phyloP scores from a whole-genome alignment of 2,797 vertebrate species.

The Rhincodon typus region DNA sequence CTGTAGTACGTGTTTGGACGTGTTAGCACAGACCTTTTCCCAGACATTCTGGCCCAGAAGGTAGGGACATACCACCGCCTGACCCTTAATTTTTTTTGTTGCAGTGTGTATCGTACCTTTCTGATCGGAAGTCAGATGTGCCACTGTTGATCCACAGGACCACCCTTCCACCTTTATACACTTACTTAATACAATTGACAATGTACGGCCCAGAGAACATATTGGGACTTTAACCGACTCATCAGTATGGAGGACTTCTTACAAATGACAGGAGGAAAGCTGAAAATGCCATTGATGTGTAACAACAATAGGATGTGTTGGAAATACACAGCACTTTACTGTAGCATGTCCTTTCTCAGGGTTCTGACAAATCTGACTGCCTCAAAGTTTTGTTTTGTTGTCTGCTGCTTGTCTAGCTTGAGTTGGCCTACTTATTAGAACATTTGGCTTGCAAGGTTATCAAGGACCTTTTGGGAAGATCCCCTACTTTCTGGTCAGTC shows the following conservation, averaged over 20 bases:
- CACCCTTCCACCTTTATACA: background rate
- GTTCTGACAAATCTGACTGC: background rate
- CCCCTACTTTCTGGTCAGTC: background rate
- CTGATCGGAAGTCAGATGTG: too few relatives aligned
- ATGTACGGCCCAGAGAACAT: background rate
- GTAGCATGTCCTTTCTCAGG: background rate
- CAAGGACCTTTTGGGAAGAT: background rate
- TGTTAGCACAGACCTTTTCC: too few relatives aligned
- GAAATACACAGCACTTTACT: background rate
- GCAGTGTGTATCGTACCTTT: too few relatives aligned
- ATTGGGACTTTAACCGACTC: background rate
- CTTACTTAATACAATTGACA: too few relatives aligned
- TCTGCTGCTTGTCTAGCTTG: background rate
- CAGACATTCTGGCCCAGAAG: too few relatives aligned
- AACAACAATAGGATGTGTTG: background rate
- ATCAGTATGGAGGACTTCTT: background rate
- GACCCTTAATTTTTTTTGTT: too few relatives aligned
- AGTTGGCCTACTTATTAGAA: background rate
- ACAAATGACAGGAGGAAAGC: background rate
- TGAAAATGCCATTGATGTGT: background rate
- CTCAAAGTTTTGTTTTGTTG: background rate
- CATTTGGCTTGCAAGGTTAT: background rate
- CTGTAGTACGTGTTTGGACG: too few relatives aligned
- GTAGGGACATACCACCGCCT: too few relatives aligned
- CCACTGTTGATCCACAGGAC: too few relatives aligned